Conservation (phyloP, 1,140 invertebrate species). For the Triops cancriformis region DNA sequence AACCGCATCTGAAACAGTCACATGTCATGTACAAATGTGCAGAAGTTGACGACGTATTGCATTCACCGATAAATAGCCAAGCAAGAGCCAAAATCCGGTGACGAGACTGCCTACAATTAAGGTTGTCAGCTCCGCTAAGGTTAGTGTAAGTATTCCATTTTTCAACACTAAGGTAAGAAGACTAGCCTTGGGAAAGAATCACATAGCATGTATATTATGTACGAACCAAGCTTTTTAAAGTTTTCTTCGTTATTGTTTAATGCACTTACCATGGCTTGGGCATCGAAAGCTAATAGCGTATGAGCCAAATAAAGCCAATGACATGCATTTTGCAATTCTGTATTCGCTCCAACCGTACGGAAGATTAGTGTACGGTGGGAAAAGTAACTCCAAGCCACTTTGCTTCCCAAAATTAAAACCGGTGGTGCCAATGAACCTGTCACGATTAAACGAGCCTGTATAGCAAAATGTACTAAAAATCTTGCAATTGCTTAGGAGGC, state of each 20-base stretch:
- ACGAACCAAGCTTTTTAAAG: not conserved
- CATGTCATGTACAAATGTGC: not conserved
- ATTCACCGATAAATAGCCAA: constrained; percentile 16
- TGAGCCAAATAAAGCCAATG: constrained; percentile 12
- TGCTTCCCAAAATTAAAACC: not conserved
- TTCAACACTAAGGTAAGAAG: not conserved
- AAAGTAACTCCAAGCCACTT: not conserved
- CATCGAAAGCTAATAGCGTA: constrained; percentile 15
- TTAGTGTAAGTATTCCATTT: not conserved
- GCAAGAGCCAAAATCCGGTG: constrained; percentile 14
- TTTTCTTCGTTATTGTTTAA: not conserved
- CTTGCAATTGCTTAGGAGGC: not conserved
- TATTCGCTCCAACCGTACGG: constrained; percentile 17
- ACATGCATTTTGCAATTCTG: constrained; percentile 17
- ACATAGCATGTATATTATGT: too few relatives aligned
- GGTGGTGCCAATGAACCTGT: constrained; percentile 13
- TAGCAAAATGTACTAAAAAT: not conserved
- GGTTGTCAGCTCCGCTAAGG: not conserved
- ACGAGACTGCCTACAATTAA: not conserved
- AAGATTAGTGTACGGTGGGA: not conserved
- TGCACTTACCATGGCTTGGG: constrained; percentile 16
- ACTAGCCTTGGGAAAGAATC: not conserved
- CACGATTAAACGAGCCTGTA: not conserved
- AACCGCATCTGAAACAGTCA: constrained; percentile 15
- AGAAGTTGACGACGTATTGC: not conserved